These are phyloP conservation scores for Nemapogon koenigi DNA, from an alignment of 2,888 invertebrate genomes.

Conservation along the genomic window DNA sequence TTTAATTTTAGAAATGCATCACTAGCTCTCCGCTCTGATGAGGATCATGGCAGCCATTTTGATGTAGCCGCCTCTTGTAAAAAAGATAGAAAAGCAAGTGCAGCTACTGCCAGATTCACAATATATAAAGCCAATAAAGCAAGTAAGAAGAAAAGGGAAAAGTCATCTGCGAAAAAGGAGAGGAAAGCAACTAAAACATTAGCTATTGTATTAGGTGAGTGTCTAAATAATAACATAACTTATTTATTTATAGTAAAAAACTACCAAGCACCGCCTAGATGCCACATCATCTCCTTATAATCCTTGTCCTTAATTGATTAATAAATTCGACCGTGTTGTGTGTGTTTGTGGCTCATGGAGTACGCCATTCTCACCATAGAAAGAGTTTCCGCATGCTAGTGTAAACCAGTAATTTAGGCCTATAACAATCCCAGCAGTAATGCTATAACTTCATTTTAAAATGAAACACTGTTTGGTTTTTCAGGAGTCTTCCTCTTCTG, in stretches of 20 bases:
- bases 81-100: slow-evolving; percentile 75
- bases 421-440: too few relatives aligned
- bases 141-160: slow-evolving; percentile 92
- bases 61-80: slow-evolving; percentile 59
- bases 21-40: slow-evolving; percentile 47
- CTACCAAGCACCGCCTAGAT: too few relatives aligned
- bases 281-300: too few relatives aligned
- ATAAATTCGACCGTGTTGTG: too few relatives aligned
- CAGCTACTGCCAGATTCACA: slow-evolving; percentile 79
- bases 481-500: slow-evolving; percentile 98
- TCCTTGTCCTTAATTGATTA: too few relatives aligned
- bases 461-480: slow-evolving; percentile 21
- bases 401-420: too few relatives aligned
- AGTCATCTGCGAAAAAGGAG: slow-evolving; percentile 92
- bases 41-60: slow-evolving; percentile 43
- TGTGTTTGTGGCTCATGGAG: too few relatives aligned
- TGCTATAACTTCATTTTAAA: not conserved
- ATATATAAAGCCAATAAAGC: slow-evolving; percentile 95
- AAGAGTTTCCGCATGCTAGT: too few relatives aligned
- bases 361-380: too few relatives aligned
- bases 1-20: slow-evolving; percentile 61
- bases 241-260: too few relatives aligned
- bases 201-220: slow-evolving; percentile 96
- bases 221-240: too few relatives aligned
- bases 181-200: slow-evolving; percentile 98